Base-by-base conservation (phyloP, 2,888 invertebrate genomes). In the Drosophila basisetae region DNA sequence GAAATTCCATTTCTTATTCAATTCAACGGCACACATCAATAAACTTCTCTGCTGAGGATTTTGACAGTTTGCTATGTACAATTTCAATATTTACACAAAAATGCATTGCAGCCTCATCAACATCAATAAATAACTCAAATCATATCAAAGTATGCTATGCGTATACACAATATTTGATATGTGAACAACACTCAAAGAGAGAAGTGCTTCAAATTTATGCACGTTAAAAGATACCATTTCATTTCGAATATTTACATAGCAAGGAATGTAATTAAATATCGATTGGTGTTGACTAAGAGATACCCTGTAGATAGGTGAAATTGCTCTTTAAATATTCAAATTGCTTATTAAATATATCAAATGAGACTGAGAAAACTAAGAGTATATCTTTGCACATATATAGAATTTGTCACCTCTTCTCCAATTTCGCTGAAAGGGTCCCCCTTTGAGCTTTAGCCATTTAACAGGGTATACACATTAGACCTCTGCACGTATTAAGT, bases 21-120 rank as follows among this genome's bases (percentile, higher is more conserved):
- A 58, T 84, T 77, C 70, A 76, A 84, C 60, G 66, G 69, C 61
- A 66, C 55, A 66, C 80, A 87, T 87, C 80, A 84, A 84, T 84
- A 87, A 80, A 76, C 71, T 64, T 31, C 22, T 53, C 43, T 54
- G 66, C 47, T 55, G n/a, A 65, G 52, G 75, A 76, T 76, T 73
- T 76, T 75, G 61, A 56, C 68, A 78, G 72, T 67, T 72, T 64
- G 52, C 67, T 41, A 62, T 76, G 79, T 69, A 76, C 72, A 72
- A 73, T 73, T 79, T 79, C 61, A 80, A 79, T 79, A 79, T 79
- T 80, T 73, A 66, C 73, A 37, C 64, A 39, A 55, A 64, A 59
- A 70, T 76, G 59, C 79, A 79, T 41, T 66, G 68, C 60, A 22
- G 37, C 31, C 47, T 49, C 62, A 49, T 37, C 49, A 49, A 35